phyloP scores from a whole-genome alignment of 2,888 invertebrate genomes.

The Lasioglossum villosulum region DNA sequence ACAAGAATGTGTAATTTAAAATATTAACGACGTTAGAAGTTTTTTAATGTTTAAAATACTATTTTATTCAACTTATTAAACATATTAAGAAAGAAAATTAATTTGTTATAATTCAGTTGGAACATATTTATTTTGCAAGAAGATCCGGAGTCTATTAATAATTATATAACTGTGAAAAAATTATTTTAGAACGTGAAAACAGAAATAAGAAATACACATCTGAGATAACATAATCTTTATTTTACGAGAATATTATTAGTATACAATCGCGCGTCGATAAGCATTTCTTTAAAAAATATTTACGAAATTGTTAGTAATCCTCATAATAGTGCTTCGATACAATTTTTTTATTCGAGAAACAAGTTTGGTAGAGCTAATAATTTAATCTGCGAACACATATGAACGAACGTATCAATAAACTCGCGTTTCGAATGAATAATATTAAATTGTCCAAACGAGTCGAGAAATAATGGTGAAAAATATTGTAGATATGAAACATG shows the following conservation, averaged over 20 bases:
- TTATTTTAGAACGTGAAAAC: background rate
- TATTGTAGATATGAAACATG: background rate
- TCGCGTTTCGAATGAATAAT: background rate
- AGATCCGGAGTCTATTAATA: background rate
- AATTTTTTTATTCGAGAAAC: background rate
- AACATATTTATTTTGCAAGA: too few species aligned
- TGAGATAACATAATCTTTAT: background rate
- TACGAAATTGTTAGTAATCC: background rate
- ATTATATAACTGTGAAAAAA: background rate
- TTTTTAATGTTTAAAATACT: too few species aligned
- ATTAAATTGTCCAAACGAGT: background rate
- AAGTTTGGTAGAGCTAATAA: background rate
- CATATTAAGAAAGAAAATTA: too few species aligned
- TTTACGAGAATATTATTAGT: background rate
- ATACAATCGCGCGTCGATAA: background rate
- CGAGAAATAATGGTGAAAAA: background rate
- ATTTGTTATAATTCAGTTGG: too few species aligned
- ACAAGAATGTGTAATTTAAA: too few species aligned
- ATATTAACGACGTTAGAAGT: too few species aligned
- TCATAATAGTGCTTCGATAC: too few species aligned
- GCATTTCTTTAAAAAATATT: background rate
- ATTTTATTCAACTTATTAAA: too few species aligned
- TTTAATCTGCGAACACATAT: background rate
- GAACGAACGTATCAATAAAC: background rate
- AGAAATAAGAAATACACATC: background rate